phyloP scores from a whole-genome alignment of 2,113 vertebrate genomes.

The Salvelinus sp. region DNA sequence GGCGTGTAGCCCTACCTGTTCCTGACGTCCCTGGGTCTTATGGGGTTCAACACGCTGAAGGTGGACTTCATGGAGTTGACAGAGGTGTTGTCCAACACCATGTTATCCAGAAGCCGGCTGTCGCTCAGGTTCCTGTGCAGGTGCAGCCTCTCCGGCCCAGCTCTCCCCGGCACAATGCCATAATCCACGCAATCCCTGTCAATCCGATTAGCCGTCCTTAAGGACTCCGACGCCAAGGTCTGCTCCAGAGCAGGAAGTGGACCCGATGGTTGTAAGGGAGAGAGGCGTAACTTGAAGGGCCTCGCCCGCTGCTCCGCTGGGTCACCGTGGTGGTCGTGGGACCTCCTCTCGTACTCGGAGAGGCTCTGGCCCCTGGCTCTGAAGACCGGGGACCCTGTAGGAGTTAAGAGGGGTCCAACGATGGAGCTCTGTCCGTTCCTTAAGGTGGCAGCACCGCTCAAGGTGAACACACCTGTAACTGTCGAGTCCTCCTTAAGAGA shows the following conservation, averaged over 20 bases:
- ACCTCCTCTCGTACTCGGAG: conserved; percentile 56
- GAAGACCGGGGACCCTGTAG: conserved; percentile 51
- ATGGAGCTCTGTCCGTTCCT: conserved; percentile 41
- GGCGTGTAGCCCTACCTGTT: conserved; percentile 79
- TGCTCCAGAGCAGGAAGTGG: conserved; percentile 73
- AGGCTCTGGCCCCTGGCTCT: conserved; percentile 57
- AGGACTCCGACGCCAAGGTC: conserved; percentile 67
- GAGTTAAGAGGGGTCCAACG: conserved; percentile 37
- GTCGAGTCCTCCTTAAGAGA: conserved; percentile 70
- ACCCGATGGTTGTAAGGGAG: conserved; percentile 70
- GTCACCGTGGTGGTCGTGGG: conserved; percentile 41
- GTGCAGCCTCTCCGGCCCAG: conserved; percentile 72
- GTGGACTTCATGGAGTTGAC: conserved; percentile 85
- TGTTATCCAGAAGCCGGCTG: conserved; percentile 78
- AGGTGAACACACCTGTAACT: conserved; percentile 6
- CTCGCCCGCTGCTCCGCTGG: conserved; percentile 34
- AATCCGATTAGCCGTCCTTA: conserved; percentile 83
- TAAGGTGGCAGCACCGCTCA: conserved; percentile 14
- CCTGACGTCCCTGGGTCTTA: conserved; percentile 87
- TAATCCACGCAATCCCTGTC: conserved; percentile 82
- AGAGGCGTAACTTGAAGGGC: conserved; percentile 65
- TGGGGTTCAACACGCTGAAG: conserved; percentile 88
- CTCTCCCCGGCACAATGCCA: conserved; percentile 47
- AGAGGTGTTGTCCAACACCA: conserved; percentile 77
- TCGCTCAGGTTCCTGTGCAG: conserved; percentile 85